These are phyloP conservation scores for Arctia plantaginis DNA, from an alignment of 2,888 invertebrate genomes.

Conservation along the genomic window DNA sequence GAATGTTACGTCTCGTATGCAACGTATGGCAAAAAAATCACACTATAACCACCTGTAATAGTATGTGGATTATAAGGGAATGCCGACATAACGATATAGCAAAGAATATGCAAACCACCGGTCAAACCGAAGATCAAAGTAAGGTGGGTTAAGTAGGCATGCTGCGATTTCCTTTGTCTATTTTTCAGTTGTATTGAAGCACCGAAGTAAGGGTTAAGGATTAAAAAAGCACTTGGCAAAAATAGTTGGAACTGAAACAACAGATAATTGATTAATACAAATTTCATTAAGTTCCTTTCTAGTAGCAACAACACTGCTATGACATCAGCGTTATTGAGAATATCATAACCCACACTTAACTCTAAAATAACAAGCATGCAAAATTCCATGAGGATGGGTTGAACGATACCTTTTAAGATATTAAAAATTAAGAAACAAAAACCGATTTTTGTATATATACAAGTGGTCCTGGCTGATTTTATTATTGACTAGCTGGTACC, in stretches of 20 bases:
- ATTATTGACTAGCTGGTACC: too few species aligned
- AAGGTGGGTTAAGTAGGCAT: constrained; percentile 18
- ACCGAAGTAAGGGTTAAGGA: constrained; percentile 41
- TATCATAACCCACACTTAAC: neutral
- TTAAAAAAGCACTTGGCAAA: constrained; percentile 36
- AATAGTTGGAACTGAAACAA: constrained; percentile 29
- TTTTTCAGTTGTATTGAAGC: constrained; percentile 29
- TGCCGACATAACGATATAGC: neutral
- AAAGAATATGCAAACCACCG: constrained; percentile 5
- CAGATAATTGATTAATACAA: neutral
- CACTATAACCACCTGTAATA: neutral
- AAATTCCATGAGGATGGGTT: too few species aligned
- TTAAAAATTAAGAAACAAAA: too few species aligned
- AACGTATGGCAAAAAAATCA: neutral
- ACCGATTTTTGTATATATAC: too few species aligned
- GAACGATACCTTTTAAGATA: too few species aligned
- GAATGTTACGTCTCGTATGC: neutral
- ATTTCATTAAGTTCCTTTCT: neutral
- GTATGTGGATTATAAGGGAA: neutral
- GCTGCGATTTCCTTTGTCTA: neutral
- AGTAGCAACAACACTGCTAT: neutral
- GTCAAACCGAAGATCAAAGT: neutral
- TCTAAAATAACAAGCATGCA: too few species aligned
- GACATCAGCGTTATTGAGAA: neutral
- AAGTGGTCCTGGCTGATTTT: too few species aligned